A percentile compares a stretch with the other conserved stretches of the same genome.
phyloP scores from a whole-genome alignment of 1,140 invertebrate genomes.

The Popillia japonica region DNA sequence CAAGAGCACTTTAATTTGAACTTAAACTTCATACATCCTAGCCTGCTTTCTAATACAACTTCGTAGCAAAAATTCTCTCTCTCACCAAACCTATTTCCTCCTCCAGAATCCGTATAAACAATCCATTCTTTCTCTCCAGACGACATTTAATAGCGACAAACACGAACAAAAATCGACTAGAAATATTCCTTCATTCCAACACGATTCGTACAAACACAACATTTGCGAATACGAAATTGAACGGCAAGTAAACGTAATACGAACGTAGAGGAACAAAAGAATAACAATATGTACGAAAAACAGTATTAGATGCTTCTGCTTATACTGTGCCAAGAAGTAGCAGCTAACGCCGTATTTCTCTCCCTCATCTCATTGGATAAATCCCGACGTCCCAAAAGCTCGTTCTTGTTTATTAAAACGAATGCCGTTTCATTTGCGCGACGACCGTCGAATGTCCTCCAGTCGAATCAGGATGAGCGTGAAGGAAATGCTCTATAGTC shows the following conservation, averaged over 20 bases:
- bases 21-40: not conserved
- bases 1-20: too few species aligned
- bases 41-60: not conserved
- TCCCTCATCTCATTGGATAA: conserved; percentile 7
- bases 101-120: not conserved
- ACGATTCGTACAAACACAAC: not conserved
- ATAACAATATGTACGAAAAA: conserved; percentile 7
- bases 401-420: conserved; percentile 15
- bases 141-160: not conserved
- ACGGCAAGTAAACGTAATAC: not conserved
- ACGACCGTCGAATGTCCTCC: not conserved
- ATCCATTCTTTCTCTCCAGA: not conserved
- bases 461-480: not conserved
- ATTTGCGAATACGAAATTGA: not conserved
- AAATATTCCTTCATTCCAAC: not conserved
- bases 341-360: not conserved
- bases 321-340: too few species aligned
- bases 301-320: not conserved
- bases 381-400: conserved; percentile 5
- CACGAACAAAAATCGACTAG: not conserved
- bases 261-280: not conserved
- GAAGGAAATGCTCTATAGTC: not conserved
- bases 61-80: not conserved
- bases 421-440: conserved; percentile 4
- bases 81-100: not conserved